These are phyloP conservation scores for Bubalus kerabau DNA, from an alignment of 2,113 vertebrate genomes.

Conservation along the genomic window DNA sequence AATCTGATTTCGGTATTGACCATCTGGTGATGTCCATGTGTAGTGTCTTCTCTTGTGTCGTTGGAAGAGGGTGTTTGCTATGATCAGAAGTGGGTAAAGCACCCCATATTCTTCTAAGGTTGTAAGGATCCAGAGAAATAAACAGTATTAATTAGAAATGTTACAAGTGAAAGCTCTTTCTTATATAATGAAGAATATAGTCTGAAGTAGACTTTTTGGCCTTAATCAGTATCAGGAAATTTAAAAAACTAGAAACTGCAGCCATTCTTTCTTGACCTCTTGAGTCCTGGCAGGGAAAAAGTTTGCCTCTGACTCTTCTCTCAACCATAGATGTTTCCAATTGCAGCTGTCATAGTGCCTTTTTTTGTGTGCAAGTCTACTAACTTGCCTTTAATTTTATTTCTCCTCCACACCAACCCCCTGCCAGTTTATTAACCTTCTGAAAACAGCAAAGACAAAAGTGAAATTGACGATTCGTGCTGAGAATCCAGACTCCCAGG, in stretches of 20 bases:
- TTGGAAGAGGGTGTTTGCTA: not conserved
- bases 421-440: conserved; percentile 83
- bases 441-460: conserved; percentile 81
- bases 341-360: not conserved
- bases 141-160: not conserved
- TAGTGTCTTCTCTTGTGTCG: not conserved
- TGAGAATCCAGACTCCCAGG: conserved; percentile 63
- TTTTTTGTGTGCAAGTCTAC: not conserved
- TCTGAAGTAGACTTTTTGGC: not conserved
- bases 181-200: not conserved
- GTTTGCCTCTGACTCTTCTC: not conserved
- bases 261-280: not conserved
- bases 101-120: not conserved
- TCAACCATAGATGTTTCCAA: not conserved
- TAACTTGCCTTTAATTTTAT: conserved; percentile 6
- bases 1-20: not conserved
- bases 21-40: not conserved
- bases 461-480: conserved; percentile 85
- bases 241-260: not conserved
- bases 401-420: not conserved
- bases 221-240: not conserved
- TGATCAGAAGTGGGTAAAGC: not conserved
- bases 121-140: not conserved
- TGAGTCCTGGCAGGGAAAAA: not conserved
- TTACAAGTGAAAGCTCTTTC: not conserved